These are phyloP conservation scores for Pygoscelis adeliae DNA, from an alignment of 2,113 vertebrate genomes.

Conservation along the genomic window DNA sequence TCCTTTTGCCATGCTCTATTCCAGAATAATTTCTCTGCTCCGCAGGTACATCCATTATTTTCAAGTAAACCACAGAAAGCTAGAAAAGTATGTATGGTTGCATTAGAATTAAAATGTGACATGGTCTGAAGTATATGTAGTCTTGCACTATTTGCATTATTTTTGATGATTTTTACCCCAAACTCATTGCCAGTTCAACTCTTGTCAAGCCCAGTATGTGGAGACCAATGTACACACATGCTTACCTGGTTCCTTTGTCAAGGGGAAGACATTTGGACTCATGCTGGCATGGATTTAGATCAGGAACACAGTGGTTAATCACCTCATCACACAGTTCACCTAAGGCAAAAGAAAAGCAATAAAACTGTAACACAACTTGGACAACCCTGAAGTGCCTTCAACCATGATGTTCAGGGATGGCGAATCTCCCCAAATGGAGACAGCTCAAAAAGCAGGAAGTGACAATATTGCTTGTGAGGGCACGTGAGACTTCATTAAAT, in stretches of 20 bases:
- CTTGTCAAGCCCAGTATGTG: not conserved
- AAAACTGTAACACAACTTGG: not conserved
- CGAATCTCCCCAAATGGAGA: not conserved
- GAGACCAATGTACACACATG: not conserved
- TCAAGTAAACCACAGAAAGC: not conserved
- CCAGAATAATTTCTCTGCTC: not conserved
- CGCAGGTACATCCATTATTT: not conserved
- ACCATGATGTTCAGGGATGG: not conserved
- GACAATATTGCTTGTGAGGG: not conserved
- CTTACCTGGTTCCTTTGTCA: constrained; percentile 86
- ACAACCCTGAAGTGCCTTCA: not conserved
- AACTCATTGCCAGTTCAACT: not conserved
- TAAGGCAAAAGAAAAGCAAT: constrained; percentile 56
- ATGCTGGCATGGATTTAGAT: constrained; percentile 88
- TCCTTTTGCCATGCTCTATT: not conserved
- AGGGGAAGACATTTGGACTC: constrained; percentile 89
- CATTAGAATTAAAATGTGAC: not conserved
- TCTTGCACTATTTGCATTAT: not conserved
- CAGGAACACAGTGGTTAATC: constrained; percentile 85
- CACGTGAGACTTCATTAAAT: not conserved
- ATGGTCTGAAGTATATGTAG: not conserved
- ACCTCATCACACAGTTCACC: constrained; percentile 95
- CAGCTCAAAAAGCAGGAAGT: not conserved
- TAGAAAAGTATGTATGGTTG: not conserved
- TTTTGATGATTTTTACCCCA: not conserved